These are phyloP conservation scores for Rhynchopsitta pachyrhyncha DNA, from an alignment of 2,113 vertebrate species.

Conservation along the genomic window DNA sequence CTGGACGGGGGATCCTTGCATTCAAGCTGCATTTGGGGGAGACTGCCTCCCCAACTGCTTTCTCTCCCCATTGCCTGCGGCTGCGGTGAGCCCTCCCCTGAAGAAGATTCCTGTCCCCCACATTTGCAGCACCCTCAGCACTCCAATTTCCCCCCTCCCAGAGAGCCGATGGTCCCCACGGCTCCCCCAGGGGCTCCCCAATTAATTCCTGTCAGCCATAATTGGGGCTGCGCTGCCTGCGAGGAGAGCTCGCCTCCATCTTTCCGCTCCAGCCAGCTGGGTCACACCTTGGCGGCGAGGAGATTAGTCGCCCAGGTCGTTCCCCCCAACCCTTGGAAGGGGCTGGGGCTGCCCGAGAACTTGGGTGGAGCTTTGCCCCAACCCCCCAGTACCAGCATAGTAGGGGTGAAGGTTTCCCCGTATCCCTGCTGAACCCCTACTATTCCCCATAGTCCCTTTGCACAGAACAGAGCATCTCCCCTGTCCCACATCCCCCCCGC, in stretches of 20 bases:
- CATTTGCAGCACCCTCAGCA: neutral
- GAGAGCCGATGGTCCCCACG: neutral
- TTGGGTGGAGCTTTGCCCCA: neutral
- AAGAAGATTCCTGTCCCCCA: neutral
- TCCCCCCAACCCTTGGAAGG: neutral
- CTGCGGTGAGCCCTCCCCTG: neutral
- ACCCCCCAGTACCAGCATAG: rapidly evolving
- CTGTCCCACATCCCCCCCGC: neutral
- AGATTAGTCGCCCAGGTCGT: neutral
- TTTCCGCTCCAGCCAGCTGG: neutral
- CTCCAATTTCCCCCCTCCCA: neutral
- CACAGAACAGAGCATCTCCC: neutral
- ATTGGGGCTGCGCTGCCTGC: neutral
- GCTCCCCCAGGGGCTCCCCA: neutral
- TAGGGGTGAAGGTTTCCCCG: neutral
- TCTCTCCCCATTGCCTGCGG: too few species aligned
- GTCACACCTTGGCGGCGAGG: neutral
- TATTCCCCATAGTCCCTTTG: rapidly evolving
- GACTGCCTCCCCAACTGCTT: neutral
- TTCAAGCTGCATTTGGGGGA: neutral
- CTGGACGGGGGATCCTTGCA: neutral
- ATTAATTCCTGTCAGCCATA: neutral
- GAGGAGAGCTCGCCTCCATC: neutral
- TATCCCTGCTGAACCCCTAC: too few species aligned
- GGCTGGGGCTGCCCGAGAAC: neutral